These are phyloP conservation scores for Erythrolamprus reginae DNA, from an alignment of 2,113 vertebrate genomes.

Conservation along the genomic window DNA sequence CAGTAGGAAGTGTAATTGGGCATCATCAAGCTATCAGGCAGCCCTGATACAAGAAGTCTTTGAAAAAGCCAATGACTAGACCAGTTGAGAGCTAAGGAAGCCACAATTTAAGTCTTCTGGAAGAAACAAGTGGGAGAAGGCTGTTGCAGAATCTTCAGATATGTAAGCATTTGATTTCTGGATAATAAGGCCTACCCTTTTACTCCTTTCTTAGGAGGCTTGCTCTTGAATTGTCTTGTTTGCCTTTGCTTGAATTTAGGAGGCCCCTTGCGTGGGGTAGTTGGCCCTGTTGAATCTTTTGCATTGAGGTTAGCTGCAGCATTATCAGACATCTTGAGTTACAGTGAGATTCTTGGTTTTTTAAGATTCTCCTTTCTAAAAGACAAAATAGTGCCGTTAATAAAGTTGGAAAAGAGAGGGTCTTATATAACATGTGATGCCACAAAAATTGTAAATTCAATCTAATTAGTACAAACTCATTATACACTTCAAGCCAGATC, in stretches of 20 bases:
- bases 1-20: not conserved
- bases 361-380: slow-evolving; percentile 46
- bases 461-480: not conserved
- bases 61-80: not conserved
- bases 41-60: not conserved
- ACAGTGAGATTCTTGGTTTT: not conserved
- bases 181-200: slow-evolving; percentile 77
- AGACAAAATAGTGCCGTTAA: slow-evolving; percentile 31
- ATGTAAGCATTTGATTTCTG: not conserved
- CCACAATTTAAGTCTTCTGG: not conserved
- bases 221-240: slow-evolving; percentile 96
- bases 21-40: not conserved
- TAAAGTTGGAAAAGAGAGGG: not conserved
- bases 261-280: slow-evolving; percentile 91
- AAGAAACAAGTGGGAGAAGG: not conserved
- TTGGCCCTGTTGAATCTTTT: slow-evolving; percentile 63
- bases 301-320: slow-evolving; percentile 23
- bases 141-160: not conserved
- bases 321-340: slow-evolving; percentile 62
- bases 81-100: not conserved
- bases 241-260: slow-evolving; percentile 98
- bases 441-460: not conserved
- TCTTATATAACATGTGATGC: not conserved
- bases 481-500: not conserved
- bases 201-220: slow-evolving; percentile 94